phyloP scores from a whole-genome alignment of 1,140 invertebrate genomes.

The Amyelois transitella region DNA sequence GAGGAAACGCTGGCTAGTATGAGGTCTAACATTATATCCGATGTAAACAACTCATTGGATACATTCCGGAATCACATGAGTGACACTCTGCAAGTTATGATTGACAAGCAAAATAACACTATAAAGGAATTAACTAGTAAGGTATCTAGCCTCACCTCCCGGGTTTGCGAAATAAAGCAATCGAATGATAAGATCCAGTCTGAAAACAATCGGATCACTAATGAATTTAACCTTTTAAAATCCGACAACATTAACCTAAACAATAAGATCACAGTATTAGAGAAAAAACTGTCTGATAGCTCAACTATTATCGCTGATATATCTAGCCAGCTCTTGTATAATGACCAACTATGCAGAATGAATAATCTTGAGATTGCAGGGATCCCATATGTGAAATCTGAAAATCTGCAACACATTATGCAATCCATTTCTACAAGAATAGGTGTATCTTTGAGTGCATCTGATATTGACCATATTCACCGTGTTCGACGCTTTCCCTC shows the following conservation, averaged over 20 bases:
- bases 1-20: no score
- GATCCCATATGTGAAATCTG: neutral
- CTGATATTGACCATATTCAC: slow-evolving; percentile 8
- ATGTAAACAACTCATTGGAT: no score
- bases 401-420: slow-evolving; percentile 9
- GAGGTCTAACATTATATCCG: no score
- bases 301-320: neutral
- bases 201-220: no score
- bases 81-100: neutral
- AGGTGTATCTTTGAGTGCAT: neutral
- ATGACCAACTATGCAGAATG: slow-evolving; percentile 1
- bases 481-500: neutral
- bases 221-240: no score
- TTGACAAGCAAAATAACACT: neutral
- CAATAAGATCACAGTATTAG: no score
- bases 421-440: neutral
- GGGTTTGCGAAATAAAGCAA: no score
- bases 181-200: no score
- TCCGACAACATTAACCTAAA: no score
- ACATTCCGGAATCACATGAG: neutral
- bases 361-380: slow-evolving; percentile 9
- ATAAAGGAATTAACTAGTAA: neutral
- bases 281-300: neutral
- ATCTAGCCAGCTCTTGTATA: neutral
- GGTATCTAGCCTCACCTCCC: no score